These are phyloP conservation scores for Isaurus tuberculatus DNA, from an alignment of 92 coral and sea anemone genomes.

Conservation along the genomic window DNA sequence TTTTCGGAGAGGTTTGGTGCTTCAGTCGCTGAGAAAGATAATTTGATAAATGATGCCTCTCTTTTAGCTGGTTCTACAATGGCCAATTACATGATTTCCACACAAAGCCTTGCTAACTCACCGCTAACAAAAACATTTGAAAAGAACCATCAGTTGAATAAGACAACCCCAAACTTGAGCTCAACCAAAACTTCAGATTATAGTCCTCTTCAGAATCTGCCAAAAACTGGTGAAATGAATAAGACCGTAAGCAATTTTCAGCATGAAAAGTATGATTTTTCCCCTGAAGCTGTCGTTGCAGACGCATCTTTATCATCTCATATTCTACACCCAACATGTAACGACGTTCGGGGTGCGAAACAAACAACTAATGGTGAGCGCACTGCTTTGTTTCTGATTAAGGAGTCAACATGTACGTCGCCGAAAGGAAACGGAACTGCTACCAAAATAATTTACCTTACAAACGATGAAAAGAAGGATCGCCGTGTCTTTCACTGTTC, in stretches of 20 bases:
- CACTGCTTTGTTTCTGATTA: constrained; percentile 12
- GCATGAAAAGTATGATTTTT: background rate
- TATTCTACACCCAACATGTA: background rate
- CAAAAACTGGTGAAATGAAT: background rate
- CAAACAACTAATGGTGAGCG: no score
- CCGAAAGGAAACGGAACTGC: constrained; percentile 14
- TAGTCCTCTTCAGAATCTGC: background rate
- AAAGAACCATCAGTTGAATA: background rate
- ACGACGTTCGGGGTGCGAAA: background rate
- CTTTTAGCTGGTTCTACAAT: background rate
- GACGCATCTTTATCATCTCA: background rate
- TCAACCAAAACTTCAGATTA: background rate
- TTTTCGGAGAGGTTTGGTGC: background rate
- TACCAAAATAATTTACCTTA: constrained; percentile 26
- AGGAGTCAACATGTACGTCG: background rate
- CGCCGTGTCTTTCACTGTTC: background rate
- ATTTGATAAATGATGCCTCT: background rate
- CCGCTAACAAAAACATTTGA: background rate
- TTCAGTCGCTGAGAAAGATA: background rate
- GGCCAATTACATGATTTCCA: background rate
- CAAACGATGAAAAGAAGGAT: constrained; percentile 2
- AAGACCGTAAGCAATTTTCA: background rate
- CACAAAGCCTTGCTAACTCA: background rate
- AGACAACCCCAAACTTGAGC: background rate
- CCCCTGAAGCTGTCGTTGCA: background rate